Percentiles rank a stretch among this genome's conserved stretches.
Conservation (phyloP, 53 echinoderm and acorn worm species). For the Antedon mediterranea region DNA sequence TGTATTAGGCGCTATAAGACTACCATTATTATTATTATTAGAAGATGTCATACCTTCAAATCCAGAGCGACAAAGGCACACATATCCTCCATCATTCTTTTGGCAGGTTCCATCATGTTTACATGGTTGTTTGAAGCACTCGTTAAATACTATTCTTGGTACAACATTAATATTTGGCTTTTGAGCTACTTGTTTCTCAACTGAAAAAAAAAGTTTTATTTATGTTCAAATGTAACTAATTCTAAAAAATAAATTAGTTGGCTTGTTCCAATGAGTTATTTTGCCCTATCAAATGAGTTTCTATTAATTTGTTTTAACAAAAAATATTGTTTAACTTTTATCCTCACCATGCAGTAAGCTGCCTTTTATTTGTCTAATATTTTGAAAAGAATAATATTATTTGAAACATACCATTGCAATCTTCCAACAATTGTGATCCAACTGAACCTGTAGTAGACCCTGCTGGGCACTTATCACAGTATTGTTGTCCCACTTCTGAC, state of each 20-base stretch:
- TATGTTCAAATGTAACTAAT: too few relatives aligned
- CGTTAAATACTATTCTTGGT: slow-evolving; percentile 29
- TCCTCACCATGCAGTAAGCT: too few relatives aligned
- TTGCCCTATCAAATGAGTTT: too few relatives aligned
- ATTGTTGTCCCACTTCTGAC: slow-evolving; percentile 10
- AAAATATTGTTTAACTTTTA: too few relatives aligned
- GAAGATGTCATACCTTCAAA: slow-evolving; percentile 35
- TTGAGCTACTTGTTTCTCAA: neutral
- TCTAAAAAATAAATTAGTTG: too few relatives aligned
- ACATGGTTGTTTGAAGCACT: slow-evolving; percentile 68
- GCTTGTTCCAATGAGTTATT: too few relatives aligned
- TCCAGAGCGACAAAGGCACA: slow-evolving; percentile 51
- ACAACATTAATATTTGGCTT: slow-evolving; percentile 1
- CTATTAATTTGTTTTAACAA: too few relatives aligned
- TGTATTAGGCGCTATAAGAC: too few relatives aligned
- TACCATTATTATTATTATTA: too few relatives aligned
- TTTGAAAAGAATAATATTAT: too few relatives aligned
- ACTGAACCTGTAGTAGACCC: slow-evolving; percentile 3
- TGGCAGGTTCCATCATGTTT: slow-evolving; percentile 37
- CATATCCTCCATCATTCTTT: slow-evolving; percentile 22
- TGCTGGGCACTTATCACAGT: slow-evolving; percentile 43
- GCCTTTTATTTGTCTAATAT: too few relatives aligned
- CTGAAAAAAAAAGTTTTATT: slow-evolving; percentile 1
- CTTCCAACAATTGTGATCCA: slow-evolving; percentile 7
- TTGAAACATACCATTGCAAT: slow-evolving; percentile 17